Evolutionary conservation across 2,888 invertebrate species (phyloP), one percentile per base, ranked within the genome.

Genomic region (Amaurobius ferox): DNA sequence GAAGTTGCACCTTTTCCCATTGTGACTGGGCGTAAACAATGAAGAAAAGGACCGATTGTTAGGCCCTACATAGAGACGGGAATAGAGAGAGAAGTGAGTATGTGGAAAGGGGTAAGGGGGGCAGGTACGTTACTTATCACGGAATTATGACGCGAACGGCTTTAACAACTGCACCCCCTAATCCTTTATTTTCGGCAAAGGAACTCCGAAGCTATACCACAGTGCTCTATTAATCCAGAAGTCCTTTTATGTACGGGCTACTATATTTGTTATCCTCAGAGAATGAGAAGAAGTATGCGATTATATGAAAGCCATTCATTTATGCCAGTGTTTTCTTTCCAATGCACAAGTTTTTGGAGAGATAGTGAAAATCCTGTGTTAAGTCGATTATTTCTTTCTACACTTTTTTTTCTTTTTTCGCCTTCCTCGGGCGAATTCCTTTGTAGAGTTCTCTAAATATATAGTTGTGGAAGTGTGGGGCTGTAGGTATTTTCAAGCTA

Each of bases 11-110:
- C 64, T 66, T 23, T n/a, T 48, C 62, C 67, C 39, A 74, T 80
- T 80, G 80, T 80, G 74, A 19, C 40, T 19, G 80, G 74, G 80
- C 80, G 80, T 80, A 80, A 80, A 80, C 80, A 80, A 80, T 80
- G 68, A 80, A 74, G 80, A 80, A 80, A 80, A 62, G 74, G 74
- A 35, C 29, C 61, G 28, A 80, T 80, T 80, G 80, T 80, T 68
- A 23, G 44, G 13, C 35, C 62, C 61, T 35, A 55, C 19, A 55
- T 29, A 71, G 28, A 55, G 30, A 19, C 19, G 48, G 77, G 26
- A 35, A 35, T 9, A 35, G 35, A 35, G 35, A 28, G 64, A 72
- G 26, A 66, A 71, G 64, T 23, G 32, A 28, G 66, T n/a, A 64
- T 35, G 72, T 35, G n/a, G 64, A 13, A 61, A 32, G 62, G 30